Base-by-base conservation (phyloP, 2,113 vertebrate species). In the Urocynchramus pylzowi region DNA sequence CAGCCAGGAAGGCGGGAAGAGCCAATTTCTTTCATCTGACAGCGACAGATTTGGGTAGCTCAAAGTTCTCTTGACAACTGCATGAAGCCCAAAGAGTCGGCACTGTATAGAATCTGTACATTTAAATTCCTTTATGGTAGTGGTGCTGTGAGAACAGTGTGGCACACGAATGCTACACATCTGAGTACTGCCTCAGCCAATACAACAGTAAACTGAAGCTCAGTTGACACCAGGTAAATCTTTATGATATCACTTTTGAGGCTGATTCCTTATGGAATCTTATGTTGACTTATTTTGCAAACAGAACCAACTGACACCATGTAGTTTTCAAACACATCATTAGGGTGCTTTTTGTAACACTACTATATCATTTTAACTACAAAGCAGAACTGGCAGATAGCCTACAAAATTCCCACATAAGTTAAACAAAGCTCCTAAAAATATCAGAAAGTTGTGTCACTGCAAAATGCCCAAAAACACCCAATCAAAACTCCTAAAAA, bases 361-460 rank as follows among this genome's bases (percentile, higher is more conserved):
- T 52, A 18, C 24, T 52, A 0, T 9, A 33, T 63, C 22, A 56
- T 74, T 54, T 14, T 59, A 84, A 84, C 41, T 49, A 18, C 27
- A 53, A 86, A 88, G 73, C 31, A 80, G 47, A 67, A 52, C 18
- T 31, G 21, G 53, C 39, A 73, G 31, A 71, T 14, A 50, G n/a
- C 10, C 49, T 57, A 23, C 16, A 70, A 92, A 95, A 88, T 84
- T 70, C 41, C 31, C 83, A 61, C 41, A 45, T 63, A 91, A 86
- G 27, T 33, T 37, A 93, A 92, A 84, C 7, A 41, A 89, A 79
- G 5, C 16, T 61, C 27, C 21, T 88, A 56, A 87, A 93, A 80
- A 50, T 28, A 73, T 10, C 2, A 12, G 45, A 56, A 86, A 47
- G 22, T 81, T 94, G 39, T 6, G 9, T 33, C 70, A 92, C 50